These are phyloP conservation scores for Falco naumanni DNA, from an alignment of 2,797 vertebrate genomes.

Conservation along the genomic window DNA sequence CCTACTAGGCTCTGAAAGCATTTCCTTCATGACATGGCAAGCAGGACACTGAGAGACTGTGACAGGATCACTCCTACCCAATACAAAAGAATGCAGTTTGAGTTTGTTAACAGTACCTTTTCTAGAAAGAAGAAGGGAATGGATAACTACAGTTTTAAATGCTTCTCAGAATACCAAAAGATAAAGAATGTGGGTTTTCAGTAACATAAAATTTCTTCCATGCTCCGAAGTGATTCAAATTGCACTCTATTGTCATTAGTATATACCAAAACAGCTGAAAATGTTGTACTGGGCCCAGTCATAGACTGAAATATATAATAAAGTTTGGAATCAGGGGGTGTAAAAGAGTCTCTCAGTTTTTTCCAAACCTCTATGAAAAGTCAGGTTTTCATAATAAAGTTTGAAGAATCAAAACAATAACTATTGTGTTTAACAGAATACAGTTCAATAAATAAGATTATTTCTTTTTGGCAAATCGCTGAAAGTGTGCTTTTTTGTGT, in stretches of 20 bases:
- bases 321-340: not conserved
- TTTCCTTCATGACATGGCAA: not conserved
- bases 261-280: not conserved
- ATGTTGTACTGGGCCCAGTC: not conserved
- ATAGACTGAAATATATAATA: not conserved
- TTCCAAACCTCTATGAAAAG: not conserved
- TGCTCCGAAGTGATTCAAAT: not conserved
- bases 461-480: not conserved
- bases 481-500: not conserved
- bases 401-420: not conserved
- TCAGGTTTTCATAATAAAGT: not conserved
- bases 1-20: not conserved
- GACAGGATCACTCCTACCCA: not conserved
- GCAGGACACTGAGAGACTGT: not conserved
- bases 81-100: not conserved
- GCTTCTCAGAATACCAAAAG: not conserved
- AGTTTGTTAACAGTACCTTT: not conserved
- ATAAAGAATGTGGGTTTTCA: not conserved
- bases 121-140: not conserved
- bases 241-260: not conserved
- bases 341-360: not conserved
- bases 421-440: not conserved
- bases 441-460: not conserved
- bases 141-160: not conserved
- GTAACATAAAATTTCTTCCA: not conserved